These are phyloP conservation scores for Conger conger DNA, from an alignment of 2,113 vertebrate species.

Conservation along the genomic window DNA sequence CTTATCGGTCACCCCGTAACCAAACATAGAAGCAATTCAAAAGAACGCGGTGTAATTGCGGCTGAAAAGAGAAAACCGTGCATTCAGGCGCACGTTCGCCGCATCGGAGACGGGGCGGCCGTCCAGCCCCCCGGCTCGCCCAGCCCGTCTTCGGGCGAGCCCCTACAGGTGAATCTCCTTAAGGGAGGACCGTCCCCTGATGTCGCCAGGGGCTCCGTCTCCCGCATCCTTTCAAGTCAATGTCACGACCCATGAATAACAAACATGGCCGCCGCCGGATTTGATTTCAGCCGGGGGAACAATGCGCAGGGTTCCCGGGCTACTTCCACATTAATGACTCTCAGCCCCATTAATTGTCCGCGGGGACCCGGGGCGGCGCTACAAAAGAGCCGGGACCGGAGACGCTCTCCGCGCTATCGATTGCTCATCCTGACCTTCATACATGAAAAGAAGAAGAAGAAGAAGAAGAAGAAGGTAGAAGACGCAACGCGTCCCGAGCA, in stretches of 20 bases:
- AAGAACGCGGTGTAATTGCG: neutral
- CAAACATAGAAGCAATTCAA: neutral
- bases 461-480: constrained; percentile 50
- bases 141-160: neutral
- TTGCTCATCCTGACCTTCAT: constrained; percentile 66
- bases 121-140: neutral
- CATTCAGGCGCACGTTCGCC: neutral
- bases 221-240: constrained; percentile 38
- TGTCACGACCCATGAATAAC: constrained; percentile 54
- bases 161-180: neutral
- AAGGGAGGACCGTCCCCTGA: neutral
- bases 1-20: neutral
- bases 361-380: constrained; percentile 46
- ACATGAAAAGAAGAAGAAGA: constrained; percentile 50
- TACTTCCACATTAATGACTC: constrained; percentile 63
- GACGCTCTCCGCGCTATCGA: constrained; percentile 58
- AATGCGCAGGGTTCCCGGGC: constrained; percentile 55
- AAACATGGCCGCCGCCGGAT: constrained; percentile 58
- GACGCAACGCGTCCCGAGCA: constrained; percentile 53
- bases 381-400: constrained; percentile 45
- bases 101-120: constrained; percentile 3
- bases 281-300: constrained; percentile 56
- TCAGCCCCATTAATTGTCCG: constrained; percentile 52
- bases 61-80: neutral
- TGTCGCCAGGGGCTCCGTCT: neutral